Evolutionary conservation across 2,888 invertebrate species (phyloP).

Genomic region (Apodemia zela): DNA sequence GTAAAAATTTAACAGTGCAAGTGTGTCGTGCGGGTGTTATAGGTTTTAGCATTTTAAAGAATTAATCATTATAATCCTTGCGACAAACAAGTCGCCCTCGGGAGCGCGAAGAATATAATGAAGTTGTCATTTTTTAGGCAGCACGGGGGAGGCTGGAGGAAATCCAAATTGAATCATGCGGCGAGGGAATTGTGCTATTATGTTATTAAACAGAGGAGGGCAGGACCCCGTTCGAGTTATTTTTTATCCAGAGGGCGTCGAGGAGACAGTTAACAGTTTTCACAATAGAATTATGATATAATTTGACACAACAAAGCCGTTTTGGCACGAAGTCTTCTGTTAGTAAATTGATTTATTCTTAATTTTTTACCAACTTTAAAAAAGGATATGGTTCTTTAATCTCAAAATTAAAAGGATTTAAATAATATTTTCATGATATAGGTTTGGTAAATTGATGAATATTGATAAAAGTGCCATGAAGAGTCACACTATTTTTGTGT

Average conservation of each 20-base stretch:
- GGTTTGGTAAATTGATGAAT: too few species aligned
- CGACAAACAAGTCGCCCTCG: slow-evolving; percentile 76
- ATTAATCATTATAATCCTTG: slow-evolving; percentile 80
- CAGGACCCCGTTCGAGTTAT: slow-evolving; percentile 75
- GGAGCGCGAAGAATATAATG: slow-evolving; percentile 76
- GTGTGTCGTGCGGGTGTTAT: slow-evolving; percentile 70
- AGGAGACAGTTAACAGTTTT: slow-evolving; percentile 78
- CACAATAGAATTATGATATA: slow-evolving; percentile 80
- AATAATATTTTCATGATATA: too few species aligned
- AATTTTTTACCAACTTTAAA: slow-evolving; percentile 6
- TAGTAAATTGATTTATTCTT: slow-evolving; percentile 38
- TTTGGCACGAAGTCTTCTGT: slow-evolving; percentile 39
- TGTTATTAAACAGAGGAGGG: slow-evolving; percentile 83
- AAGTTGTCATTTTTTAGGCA: slow-evolving; percentile 80
- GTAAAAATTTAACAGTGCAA: slow-evolving; percentile 63
- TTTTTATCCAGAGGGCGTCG: slow-evolving; percentile 71
- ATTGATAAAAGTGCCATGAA: too few species aligned
- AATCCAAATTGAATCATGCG: slow-evolving; percentile 85
- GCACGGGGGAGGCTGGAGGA: slow-evolving; percentile 78
- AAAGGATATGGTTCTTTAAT: background rate
- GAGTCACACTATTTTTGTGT: too few species aligned
- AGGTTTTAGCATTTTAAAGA: slow-evolving; percentile 78
- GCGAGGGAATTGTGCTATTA: slow-evolving; percentile 85
- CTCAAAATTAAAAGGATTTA: too few species aligned
- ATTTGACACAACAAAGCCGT: slow-evolving; percentile 70